Conservation (phyloP, 2,888 invertebrate genomes). For the Harpalus rubripes region DNA sequence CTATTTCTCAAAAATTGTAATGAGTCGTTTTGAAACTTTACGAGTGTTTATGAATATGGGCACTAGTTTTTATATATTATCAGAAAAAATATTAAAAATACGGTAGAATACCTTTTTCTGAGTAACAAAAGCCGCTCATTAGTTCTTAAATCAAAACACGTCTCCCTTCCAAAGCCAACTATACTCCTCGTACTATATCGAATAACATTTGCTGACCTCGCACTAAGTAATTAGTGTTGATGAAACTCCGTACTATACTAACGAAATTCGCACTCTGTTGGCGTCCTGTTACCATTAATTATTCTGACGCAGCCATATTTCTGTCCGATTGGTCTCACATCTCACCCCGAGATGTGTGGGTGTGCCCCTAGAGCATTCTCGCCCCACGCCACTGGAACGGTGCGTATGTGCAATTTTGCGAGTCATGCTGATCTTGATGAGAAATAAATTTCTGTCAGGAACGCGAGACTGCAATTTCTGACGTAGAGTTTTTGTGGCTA, state of each 20-base stretch:
- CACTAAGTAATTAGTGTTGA: conserved; percentile 56
- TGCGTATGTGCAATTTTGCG: conserved; percentile 52
- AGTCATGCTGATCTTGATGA: conserved; percentile 40
- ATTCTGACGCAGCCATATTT: conserved; percentile 63
- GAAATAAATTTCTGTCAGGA: conserved; percentile 49
- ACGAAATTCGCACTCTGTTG: conserved; percentile 44
- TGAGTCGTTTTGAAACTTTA: no score
- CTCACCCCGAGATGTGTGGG: neutral
- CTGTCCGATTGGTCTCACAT: conserved; percentile 52
- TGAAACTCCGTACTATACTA: conserved; percentile 40
- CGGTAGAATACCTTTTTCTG: no score
- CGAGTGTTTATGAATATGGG: no score
- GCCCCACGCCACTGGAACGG: conserved; percentile 27
- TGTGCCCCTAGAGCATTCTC: neutral
- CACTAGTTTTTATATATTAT: no score
- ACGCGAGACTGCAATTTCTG: conserved; percentile 54
- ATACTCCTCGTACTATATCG: neutral
- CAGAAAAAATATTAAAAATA: no score
- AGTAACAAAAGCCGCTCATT: conserved; percentile 2
- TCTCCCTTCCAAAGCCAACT: conserved; percentile 9
- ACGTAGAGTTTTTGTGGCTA: conserved; percentile 27
- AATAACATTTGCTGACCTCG: conserved; percentile 3
- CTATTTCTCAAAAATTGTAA: no score
- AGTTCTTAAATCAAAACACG: conserved; percentile 2
- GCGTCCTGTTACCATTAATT: conserved; percentile 56